Base-by-base conservation (phyloP, 2,888 invertebrate species). In the Meliscaeva auricollis region DNA sequence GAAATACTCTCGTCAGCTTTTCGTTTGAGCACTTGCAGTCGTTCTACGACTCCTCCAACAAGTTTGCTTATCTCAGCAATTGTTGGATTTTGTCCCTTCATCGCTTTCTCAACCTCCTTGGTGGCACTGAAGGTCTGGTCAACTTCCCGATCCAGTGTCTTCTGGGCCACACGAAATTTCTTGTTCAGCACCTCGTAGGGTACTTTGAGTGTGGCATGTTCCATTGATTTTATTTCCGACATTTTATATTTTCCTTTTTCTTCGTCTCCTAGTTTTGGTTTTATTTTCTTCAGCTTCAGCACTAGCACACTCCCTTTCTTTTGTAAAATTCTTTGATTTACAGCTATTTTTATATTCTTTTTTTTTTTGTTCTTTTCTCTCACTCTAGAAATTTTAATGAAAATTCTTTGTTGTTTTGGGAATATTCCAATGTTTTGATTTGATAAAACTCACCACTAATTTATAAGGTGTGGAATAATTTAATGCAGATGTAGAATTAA, bases 181-280 rank as follows among this genome's bases (percentile, higher is more conserved):
- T 99, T 99, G 93, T 99, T 99, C 87, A 99, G 94, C 62, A 99
- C 95, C 93, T 99, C 99, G 90, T 99, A 99, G 1, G 99, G 99
- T 87, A 99, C 98, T 95, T 98, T 98, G 88, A 99, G 94, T 30
- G 98, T 98, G 68, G 98, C 97, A 93, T 99, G 98, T 92, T 99
- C 99, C 91, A 99, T 93, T 87, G 97, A 96, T 92, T 97, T 98
- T 87, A 98, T 94, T 93, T 98, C 98, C 91, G 97, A 96, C 98
- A 98, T 98, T 89, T 90, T 93, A 50, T 69, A 46, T 44, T 68
- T 68, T 20, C 3, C 50, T 54, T 52, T 20, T 56, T 66, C 46
- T n/a, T n/a, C n/a, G n/a, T n/a, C n/a, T n/a, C n/a, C n/a, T n/a
- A n/a, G n/a, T n/a, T n/a, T n/a, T n/a, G n/a, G 17, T 17, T 15